phyloP scores from a whole-genome alignment of 2,113 vertebrate species.

The Odocoileus virginianus region DNA sequence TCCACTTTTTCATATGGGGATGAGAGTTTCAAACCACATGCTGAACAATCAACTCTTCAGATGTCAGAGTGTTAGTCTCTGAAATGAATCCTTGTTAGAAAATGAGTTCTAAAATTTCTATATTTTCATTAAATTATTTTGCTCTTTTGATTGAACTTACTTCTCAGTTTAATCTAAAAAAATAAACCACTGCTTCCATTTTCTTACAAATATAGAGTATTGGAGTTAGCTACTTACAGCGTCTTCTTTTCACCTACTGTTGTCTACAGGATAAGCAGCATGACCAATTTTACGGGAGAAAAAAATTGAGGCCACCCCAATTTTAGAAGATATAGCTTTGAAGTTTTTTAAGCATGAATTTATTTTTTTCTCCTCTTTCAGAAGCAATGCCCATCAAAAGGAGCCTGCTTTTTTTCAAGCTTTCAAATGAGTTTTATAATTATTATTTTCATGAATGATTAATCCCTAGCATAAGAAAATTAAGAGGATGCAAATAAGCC shows the following conservation, averaged over 20 bases:
- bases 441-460: constrained; percentile 73
- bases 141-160: neutral
- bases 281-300: neutral
- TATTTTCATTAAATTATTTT: neutral
- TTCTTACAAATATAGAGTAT: neutral
- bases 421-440: constrained; percentile 61
- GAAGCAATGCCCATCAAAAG: constrained; percentile 31
- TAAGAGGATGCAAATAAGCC: constrained; percentile 63
- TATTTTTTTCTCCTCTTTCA: neutral
- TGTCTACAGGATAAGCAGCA: neutral
- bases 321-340: neutral
- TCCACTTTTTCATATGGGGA: neutral
- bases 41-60: neutral
- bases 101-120: neutral
- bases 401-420: neutral
- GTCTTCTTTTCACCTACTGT: neutral
- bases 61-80: neutral
- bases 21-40: neutral
- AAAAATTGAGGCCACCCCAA: neutral
- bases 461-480: constrained; percentile 59
- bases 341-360: neutral
- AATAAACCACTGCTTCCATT: neutral
- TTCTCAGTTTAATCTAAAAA: neutral
- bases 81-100: neutral
- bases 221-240: no score